A percentile compares a stretch with the other conserved stretches of the same genome.
These are phyloP conservation scores for Falco naumanni DNA, from an alignment of 2,797 vertebrate genomes.

Conservation along the genomic window DNA sequence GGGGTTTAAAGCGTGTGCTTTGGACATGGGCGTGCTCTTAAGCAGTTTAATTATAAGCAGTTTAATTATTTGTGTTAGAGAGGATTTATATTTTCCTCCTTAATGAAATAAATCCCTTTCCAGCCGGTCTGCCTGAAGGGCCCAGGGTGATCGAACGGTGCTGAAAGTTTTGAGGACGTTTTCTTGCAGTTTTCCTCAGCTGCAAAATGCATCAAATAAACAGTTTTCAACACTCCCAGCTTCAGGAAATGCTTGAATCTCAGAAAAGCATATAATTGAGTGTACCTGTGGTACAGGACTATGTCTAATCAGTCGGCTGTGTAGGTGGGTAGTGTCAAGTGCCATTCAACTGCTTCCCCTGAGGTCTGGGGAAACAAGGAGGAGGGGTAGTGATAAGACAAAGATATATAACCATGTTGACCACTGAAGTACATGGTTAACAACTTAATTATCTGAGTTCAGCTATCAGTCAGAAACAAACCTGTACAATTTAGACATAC, in stretches of 20 bases:
- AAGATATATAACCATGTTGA: constrained; percentile 77
- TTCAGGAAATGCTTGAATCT: constrained; percentile 58
- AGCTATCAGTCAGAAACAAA: constrained; percentile 78
- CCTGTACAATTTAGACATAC: constrained; percentile 65
- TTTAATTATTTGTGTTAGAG: not conserved
- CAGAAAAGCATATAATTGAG: constrained; percentile 71
- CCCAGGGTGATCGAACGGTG: not conserved
- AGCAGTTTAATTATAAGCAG: not conserved
- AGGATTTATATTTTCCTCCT: not conserved
- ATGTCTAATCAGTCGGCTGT: constrained; percentile 77
- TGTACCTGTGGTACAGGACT: constrained; percentile 72
- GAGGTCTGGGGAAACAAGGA: constrained; percentile 75
- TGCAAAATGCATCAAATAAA: constrained; percentile 45
- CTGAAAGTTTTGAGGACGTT: constrained; percentile 21
- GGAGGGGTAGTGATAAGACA: constrained; percentile 73
- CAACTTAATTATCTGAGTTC: constrained; percentile 82
- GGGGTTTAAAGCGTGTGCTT: accelerated
- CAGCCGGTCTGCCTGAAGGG: not conserved
- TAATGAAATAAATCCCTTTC: not conserved
- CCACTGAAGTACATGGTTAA: constrained; percentile 81
- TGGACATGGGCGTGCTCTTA: not conserved
- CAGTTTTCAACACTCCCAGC: constrained; percentile 41
- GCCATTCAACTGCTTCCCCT: constrained; percentile 77
- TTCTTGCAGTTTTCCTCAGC: constrained; percentile 11
- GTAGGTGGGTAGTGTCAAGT: constrained; percentile 77